phyloP scores from a whole-genome alignment of 2,113 vertebrate species.

The Melierax canorus region DNA sequence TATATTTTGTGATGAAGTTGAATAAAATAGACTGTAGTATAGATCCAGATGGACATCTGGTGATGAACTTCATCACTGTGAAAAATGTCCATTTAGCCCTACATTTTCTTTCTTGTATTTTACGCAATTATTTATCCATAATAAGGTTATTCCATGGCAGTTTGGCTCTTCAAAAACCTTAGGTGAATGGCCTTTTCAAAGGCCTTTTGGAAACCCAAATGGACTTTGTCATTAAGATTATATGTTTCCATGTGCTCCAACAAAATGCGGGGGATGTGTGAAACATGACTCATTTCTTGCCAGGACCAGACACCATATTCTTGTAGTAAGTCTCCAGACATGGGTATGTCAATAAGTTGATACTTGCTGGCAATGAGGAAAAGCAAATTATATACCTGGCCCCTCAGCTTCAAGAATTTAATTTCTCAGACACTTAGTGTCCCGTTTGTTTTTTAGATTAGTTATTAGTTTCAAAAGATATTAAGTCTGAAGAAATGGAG shows the following conservation, averaged over 20 bases:
- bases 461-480: neutral
- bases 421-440: neutral
- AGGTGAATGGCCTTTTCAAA: neutral
- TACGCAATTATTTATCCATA: neutral
- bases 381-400: neutral
- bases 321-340: neutral
- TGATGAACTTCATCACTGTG: neutral
- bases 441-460: slow-evolving; percentile 3
- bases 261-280: neutral
- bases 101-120: neutral
- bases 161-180: neutral
- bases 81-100: neutral
- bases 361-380: neutral
- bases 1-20: neutral
- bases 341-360: neutral
- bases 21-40: neutral
- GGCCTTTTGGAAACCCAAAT: neutral
- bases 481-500: neutral
- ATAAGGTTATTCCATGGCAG: neutral
- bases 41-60: neutral
- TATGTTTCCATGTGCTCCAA: neutral
- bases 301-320: neutral
- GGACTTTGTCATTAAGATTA: neutral
- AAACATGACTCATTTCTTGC: neutral
- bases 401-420: neutral